phyloP scores from a whole-genome alignment of 2,113 vertebrate genomes.

The Lampris megalopsis region DNA sequence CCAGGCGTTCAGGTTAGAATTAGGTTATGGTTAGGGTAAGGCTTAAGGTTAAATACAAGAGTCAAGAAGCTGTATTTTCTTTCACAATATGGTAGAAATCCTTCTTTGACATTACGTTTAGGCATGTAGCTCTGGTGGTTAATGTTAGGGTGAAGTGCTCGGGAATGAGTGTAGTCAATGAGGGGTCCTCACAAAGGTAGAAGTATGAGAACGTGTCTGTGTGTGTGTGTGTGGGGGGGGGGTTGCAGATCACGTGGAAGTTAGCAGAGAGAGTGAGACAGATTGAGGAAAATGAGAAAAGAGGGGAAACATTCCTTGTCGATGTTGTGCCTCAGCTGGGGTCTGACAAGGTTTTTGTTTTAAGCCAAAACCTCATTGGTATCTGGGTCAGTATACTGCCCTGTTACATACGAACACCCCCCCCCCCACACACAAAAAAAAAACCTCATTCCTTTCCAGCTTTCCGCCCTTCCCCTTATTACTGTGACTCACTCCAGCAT shows the following conservation, averaged over 20 bases:
- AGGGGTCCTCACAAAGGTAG: too few species aligned
- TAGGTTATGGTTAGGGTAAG: not conserved
- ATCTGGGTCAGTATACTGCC: constrained; percentile 73
- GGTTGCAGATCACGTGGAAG: too few species aligned
- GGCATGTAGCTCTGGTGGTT: too few species aligned
- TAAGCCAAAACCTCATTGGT: constrained; percentile 69
- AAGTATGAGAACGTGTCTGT: too few species aligned
- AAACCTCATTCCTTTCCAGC: not conserved
- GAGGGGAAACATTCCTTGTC: constrained; percentile 65
- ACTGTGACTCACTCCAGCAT: constrained; percentile 25
- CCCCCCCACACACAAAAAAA: not conserved
- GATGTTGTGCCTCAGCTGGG: constrained; percentile 60
- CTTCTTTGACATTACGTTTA: too few species aligned
- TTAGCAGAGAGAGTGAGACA: not conserved
- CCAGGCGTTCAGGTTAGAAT: too few species aligned
- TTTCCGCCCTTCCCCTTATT: constrained; percentile 17
- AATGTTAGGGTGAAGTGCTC: too few species aligned
- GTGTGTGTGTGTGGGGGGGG: too few species aligned
- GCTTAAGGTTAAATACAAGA: not conserved
- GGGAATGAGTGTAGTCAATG: too few species aligned
- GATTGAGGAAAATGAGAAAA: constrained; percentile 19
- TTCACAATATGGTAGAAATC: too few species aligned
- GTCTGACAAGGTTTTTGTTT: constrained; percentile 59
- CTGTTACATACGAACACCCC: constrained; percentile 6
- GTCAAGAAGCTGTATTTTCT: too few species aligned